Evolutionary conservation across 1,140 invertebrate genomes (phyloP).

Genomic region (Orius insidiosus): DNA sequence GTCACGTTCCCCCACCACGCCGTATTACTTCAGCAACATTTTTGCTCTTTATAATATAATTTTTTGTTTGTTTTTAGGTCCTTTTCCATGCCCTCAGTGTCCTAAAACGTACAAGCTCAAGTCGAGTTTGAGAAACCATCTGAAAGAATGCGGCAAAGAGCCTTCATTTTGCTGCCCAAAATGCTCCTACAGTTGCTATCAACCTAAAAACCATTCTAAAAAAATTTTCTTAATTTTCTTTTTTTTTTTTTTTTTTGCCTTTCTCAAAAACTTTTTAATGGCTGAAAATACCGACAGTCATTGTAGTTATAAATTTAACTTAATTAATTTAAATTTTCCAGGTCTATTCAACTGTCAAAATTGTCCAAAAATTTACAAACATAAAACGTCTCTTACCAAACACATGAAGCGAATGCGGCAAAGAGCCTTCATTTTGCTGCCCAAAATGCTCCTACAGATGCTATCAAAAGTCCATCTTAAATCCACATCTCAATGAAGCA

Average conservation of each 20-base stretch:
- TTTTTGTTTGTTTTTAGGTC: neutral
- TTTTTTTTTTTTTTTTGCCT: too few species aligned
- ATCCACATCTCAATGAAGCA: slow-evolving; percentile 15
- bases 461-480: slow-evolving; percentile 17
- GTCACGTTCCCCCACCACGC: too few species aligned
- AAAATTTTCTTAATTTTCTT: too few species aligned
- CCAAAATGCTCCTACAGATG: slow-evolving; percentile 26
- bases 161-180: slow-evolving; percentile 34
- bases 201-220: slow-evolving; percentile 17
- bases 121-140: slow-evolving; percentile 6
- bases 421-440: slow-evolving; percentile 35
- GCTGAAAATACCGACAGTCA: too few species aligned
- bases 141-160: slow-evolving; percentile 33
- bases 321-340: too few species aligned
- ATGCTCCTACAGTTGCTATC: slow-evolving; percentile 23
- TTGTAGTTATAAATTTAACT: too few species aligned
- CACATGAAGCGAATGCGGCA: slow-evolving; percentile 31
- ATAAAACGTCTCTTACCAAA: neutral
- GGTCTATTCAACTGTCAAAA: too few species aligned
- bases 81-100: slow-evolving; percentile 8
- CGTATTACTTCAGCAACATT: too few species aligned
- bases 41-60: too few species aligned
- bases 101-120: slow-evolving; percentile 13
- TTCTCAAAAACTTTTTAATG: too few species aligned
- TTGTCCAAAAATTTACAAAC: too few species aligned